phyloP scores from a whole-genome alignment of 2,797 vertebrate species.

The Danio tinwini region DNA sequence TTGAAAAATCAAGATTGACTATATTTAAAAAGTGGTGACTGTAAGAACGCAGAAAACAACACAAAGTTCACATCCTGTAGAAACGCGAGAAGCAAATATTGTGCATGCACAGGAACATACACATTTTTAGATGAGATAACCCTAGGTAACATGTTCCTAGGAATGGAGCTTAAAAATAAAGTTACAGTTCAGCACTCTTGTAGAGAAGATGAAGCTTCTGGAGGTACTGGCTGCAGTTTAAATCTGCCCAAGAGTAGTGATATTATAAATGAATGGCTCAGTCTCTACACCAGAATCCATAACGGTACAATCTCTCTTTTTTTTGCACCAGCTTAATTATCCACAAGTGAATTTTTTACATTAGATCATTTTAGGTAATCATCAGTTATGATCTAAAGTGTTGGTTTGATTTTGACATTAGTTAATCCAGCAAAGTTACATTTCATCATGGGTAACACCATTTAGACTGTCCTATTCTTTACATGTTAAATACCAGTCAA shows the following conservation, averaged over 20 bases:
- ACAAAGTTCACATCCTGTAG: constrained; percentile 42
- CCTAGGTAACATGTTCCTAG: background rate
- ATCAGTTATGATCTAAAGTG: no score
- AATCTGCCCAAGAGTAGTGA: background rate
- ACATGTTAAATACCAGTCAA: no score
- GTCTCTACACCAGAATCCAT: background rate
- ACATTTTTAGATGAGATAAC: background rate
- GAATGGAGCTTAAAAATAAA: constrained; percentile 1
- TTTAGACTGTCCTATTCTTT: no score
- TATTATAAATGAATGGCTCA: background rate
- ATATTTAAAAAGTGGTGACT: constrained; percentile 35
- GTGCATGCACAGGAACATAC: background rate
- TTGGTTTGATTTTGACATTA: no score
- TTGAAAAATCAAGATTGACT: constrained; percentile 9
- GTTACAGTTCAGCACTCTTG: background rate
- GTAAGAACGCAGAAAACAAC: constrained; percentile 26
- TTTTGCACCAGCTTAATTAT: background rate
- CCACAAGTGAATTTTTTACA: background rate
- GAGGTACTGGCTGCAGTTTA: no score
- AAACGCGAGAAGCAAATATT: background rate
- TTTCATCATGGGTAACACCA: no score
- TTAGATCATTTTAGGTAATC: background rate
- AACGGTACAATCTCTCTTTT: background rate
- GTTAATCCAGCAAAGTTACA: no score
- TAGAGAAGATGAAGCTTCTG: no score